Evolutionary conservation across 2,888 invertebrate species (phyloP).

Genomic region (Biston stratarius): DNA sequence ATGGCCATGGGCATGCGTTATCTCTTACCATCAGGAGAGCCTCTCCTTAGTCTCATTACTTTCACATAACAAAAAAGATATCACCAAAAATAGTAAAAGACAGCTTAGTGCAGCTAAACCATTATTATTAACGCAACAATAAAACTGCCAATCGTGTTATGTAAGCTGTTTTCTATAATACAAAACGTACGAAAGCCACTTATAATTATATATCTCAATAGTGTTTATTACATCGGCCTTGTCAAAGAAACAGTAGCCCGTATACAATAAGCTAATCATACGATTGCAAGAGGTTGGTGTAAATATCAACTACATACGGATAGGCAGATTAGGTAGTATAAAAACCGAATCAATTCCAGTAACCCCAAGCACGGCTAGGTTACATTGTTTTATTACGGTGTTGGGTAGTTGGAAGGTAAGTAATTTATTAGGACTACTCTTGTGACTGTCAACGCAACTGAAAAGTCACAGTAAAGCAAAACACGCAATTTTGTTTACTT

Average conservation of each 20-base stretch:
- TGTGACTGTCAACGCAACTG: too few relatives aligned
- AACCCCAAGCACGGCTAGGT: too few relatives aligned
- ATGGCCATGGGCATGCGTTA: too few relatives aligned
- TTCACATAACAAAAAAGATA: neutral
- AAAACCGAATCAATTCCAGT: too few relatives aligned
- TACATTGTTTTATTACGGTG: too few relatives aligned
- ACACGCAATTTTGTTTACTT: too few relatives aligned
- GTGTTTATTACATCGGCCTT: conserved; percentile 72
- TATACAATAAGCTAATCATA: conserved; percentile 80
- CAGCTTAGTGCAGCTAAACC: neutral
- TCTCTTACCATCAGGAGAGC: too few relatives aligned
- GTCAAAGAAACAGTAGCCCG: conserved; percentile 79
- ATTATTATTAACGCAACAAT: conserved; percentile 37
- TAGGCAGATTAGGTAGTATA: neutral
- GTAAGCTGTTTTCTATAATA: conserved; percentile 54
- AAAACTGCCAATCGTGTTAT: conserved; percentile 50
- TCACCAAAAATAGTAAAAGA: neutral
- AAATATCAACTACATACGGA: conserved; percentile 58
- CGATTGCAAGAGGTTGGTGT: conserved; percentile 61
- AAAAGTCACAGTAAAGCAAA: too few relatives aligned
- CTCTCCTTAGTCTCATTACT: too few relatives aligned
- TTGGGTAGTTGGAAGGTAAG: too few relatives aligned
- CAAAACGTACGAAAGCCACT: conserved; percentile 56
- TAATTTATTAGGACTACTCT: too few relatives aligned
- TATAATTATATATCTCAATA: conserved; percentile 69